Evolutionary conservation across 2,797 vertebrate genomes (phyloP).

Genomic region (Thripadectes ignobilis): DNA sequence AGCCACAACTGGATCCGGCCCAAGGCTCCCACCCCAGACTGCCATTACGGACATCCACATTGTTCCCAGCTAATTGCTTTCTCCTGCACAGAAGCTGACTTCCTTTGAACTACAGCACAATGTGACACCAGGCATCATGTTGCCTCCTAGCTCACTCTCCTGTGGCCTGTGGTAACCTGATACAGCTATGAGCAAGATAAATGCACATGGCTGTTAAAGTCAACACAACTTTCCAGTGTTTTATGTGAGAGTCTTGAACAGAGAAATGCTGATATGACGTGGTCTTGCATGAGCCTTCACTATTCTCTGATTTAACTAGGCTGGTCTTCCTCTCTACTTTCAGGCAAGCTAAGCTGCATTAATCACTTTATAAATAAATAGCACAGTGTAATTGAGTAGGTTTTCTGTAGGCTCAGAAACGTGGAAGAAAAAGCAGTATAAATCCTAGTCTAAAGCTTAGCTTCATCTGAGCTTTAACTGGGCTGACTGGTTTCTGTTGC

Average conservation of each 20-base stretch:
- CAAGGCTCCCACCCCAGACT: not conserved
- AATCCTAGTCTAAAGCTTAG: not conserved
- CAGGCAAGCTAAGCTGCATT: not conserved
- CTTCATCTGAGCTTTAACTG: not conserved
- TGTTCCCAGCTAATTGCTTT: conserved; percentile 27
- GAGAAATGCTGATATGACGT: not conserved
- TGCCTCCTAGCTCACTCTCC: not conserved
- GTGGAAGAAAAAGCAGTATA: not conserved
- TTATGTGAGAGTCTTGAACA: not conserved
- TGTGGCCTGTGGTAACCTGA: conserved; percentile 13
- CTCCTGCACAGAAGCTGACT: not conserved
- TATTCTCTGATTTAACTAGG: not conserved
- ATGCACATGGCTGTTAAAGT: not conserved
- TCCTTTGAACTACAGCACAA: conserved; percentile 15
- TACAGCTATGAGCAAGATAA: not conserved
- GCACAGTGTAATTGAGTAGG: not conserved
- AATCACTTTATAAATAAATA: not conserved
- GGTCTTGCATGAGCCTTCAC: not conserved
- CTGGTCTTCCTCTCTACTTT: not conserved
- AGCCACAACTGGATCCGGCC: not conserved
- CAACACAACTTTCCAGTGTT: not conserved
- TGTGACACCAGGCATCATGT: conserved; percentile 21
- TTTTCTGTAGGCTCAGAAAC: not conserved
- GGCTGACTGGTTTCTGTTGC: not conserved
- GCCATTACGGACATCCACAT: not conserved